phyloP scores from a whole-genome alignment of 2,797 vertebrate species.

The Neosilurus hyrtlii region DNA sequence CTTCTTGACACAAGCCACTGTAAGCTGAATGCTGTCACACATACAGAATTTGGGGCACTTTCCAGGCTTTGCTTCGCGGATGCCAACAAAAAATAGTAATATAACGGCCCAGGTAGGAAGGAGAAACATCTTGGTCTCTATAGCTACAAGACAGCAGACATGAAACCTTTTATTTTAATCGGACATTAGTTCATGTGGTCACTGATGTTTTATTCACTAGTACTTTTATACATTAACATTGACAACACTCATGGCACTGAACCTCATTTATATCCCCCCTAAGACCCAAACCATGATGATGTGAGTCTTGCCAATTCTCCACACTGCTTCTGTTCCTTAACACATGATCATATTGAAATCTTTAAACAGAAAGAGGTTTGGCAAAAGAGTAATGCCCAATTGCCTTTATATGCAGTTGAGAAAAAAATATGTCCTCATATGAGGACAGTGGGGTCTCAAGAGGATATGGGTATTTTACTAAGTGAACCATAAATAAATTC shows the following conservation, averaged over 20 bases:
- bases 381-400: no score
- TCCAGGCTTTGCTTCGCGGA: conserved; percentile 26
- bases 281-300: no score
- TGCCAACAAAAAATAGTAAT: conserved; percentile 53
- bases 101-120: conserved; percentile 51
- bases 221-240: neutral
- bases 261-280: neutral
- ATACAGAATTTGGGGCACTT: conserved; percentile 81
- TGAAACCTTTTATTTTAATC: neutral
- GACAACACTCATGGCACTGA: neutral
- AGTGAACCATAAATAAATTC: neutral
- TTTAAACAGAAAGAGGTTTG: no score
- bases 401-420: no score
- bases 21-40: conserved; percentile 83
- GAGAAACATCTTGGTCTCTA: conserved; percentile 40
- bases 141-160: conserved; percentile 54
- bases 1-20: conserved; percentile 78
- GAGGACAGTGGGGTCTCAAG: no score
- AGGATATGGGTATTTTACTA: neutral
- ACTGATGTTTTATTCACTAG: neutral
- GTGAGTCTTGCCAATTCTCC: no score
- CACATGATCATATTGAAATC: no score
- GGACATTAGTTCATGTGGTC: no score
- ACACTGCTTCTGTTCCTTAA: no score
- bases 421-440: no score